phyloP scores from a whole-genome alignment of 2,113 vertebrate genomes.

The Thunnus thynnus region DNA sequence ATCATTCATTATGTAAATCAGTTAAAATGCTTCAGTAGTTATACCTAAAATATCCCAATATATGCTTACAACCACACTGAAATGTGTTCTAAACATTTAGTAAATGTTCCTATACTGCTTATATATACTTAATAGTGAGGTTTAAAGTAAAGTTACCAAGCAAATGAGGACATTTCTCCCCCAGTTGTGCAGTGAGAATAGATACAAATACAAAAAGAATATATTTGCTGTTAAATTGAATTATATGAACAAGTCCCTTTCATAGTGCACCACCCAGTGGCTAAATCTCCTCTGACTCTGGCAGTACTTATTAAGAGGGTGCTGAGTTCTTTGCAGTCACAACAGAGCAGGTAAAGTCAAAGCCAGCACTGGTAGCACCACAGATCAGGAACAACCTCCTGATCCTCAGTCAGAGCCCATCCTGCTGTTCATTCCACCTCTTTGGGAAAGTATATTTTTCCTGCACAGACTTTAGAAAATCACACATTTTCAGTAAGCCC shows the following conservation, averaged over 20 bases:
- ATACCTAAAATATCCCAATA: too few relatives aligned
- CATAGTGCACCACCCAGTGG: conserved; percentile 59
- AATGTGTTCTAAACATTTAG: too few relatives aligned
- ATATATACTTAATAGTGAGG: too few relatives aligned
- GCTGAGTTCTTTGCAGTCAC: conserved; percentile 44
- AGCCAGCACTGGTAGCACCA: not conserved
- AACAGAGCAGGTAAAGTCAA: not conserved
- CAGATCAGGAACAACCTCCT: conserved; percentile 1
- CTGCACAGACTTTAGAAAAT: conserved; percentile 38
- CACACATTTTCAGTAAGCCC: conserved; percentile 55
- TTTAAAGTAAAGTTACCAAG: too few relatives aligned
- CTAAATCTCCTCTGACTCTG: conserved; percentile 1
- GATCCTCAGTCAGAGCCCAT: not conserved
- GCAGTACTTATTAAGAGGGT: conserved; percentile 13
- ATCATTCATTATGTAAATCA: too few relatives aligned
- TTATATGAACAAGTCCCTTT: not conserved
- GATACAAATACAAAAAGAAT: not conserved
- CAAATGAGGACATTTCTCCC: too few relatives aligned
- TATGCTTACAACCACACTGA: too few relatives aligned
- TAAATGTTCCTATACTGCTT: too few relatives aligned
- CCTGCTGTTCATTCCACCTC: conserved; percentile 15
- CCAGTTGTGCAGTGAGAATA: not conserved
- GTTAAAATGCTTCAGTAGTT: too few relatives aligned
- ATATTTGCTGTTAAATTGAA: not conserved
- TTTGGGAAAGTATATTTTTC: conserved; percentile 42